Percentiles rank a stretch among this genome's conserved stretches.
These are phyloP conservation scores for Biston betularia DNA, from an alignment of 2,888 invertebrate species.

Conservation along the genomic window DNA sequence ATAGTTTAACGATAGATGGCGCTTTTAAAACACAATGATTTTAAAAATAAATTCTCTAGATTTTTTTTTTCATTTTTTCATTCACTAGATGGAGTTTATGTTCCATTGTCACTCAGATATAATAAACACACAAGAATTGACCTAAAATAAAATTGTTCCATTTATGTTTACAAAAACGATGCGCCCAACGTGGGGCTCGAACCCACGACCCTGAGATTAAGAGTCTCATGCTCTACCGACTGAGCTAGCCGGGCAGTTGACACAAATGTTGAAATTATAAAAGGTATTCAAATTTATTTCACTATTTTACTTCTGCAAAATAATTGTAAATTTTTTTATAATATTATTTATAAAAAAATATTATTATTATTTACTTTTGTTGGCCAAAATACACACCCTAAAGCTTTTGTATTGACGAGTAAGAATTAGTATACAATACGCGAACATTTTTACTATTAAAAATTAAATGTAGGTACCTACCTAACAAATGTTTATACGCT, in stretches of 20 bases:
- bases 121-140: too few species aligned
- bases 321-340: too few species aligned
- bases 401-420: too few species aligned
- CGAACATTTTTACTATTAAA: background rate
- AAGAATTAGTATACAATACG: background rate
- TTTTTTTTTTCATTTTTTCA: too few species aligned
- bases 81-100: conserved; percentile 31
- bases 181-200: conserved; percentile 87
- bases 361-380: too few species aligned
- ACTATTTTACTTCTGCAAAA: background rate
- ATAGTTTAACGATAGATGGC: too few species aligned
- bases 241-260: conserved; percentile 80
- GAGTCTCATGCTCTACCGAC: conserved; percentile 86
- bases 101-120: too few species aligned
- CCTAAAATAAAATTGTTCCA: too few species aligned
- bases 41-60: too few species aligned
- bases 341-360: too few species aligned
- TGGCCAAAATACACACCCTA: too few species aligned
- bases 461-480: background rate
- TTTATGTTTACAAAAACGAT: conserved; percentile 50
- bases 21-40: too few species aligned
- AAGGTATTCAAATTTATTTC: background rate
- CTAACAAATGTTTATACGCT: background rate
- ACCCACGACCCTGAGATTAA: conserved; percentile 88
- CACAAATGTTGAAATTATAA: background rate